phyloP scores from a whole-genome alignment of 2,113 vertebrate genomes.

The Copsychus sechellarum region DNA sequence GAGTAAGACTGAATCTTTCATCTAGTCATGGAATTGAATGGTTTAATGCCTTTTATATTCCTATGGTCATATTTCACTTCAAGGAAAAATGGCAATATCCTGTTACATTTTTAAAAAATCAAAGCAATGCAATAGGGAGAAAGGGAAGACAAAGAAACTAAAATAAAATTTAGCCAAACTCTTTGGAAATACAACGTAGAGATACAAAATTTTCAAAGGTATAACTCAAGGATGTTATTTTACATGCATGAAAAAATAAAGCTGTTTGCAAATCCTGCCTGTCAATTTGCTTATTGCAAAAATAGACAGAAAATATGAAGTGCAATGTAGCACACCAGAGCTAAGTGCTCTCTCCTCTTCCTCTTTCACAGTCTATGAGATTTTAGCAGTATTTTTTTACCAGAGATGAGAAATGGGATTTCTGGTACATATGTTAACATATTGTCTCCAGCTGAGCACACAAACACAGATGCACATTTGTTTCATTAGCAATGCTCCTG shows the following conservation, averaged over 20 bases:
- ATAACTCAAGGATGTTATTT: neutral
- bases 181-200: neutral
- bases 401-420: neutral
- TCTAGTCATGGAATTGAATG: no score
- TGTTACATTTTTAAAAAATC: neutral
- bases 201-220: neutral
- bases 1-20: neutral
- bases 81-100: neutral
- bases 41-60: neutral
- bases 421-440: neutral
- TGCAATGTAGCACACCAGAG: neutral
- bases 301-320: neutral
- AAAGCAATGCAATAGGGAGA: neutral
- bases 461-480: neutral
- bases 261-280: neutral
- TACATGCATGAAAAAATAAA: neutral
- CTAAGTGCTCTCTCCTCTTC: neutral
- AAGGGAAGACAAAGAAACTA: neutral
- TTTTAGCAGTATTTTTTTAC: neutral
- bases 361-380: neutral
- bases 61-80: neutral
- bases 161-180: neutral
- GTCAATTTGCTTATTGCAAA: neutral
- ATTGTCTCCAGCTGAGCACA: neutral
- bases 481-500: neutral